Percentiles rank a stretch among this genome's conserved stretches.
Evolutionary conservation across 2,113 vertebrate species (phyloP).

Genomic region (Lagopus leucura): DNA sequence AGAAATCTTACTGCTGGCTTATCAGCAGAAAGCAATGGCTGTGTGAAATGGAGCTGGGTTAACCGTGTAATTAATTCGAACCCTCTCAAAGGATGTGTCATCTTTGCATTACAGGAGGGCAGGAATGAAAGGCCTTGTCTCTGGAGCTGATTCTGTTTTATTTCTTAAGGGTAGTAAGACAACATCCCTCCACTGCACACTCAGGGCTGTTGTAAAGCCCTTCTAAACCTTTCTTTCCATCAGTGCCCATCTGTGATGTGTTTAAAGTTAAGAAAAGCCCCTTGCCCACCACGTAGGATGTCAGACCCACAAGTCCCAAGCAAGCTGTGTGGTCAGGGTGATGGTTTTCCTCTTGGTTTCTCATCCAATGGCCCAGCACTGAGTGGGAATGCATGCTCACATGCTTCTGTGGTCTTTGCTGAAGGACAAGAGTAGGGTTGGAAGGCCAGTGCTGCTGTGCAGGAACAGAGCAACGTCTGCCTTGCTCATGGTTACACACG

Average conservation of each 20-base stretch:
- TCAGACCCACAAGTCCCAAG: neutral
- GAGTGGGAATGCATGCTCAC: neutral
- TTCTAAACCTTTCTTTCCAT: neutral
- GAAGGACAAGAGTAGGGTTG: neutral
- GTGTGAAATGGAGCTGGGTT: neutral
- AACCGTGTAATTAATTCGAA: neutral
- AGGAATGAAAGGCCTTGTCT: neutral
- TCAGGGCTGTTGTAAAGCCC: neutral
- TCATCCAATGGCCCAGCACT: neutral
- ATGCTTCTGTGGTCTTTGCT: neutral
- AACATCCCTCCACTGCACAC: neutral
- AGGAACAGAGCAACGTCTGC: neutral
- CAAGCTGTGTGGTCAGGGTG: fast-evolving
- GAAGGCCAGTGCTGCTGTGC: neutral
- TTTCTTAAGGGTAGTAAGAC: conserved; percentile 15
- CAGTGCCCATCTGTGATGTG: neutral
- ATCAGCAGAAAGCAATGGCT: neutral
- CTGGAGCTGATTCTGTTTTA: neutral
- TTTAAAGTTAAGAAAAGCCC: neutral
- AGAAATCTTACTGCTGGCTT: conserved; percentile 1
- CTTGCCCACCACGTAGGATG: neutral
- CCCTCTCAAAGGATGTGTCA: neutral
- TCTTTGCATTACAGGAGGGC: neutral
- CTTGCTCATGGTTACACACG: fast-evolving
- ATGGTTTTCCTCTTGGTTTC: neutral